A percentile compares a stretch with the other conserved stretches of the same genome.
These are phyloP conservation scores for Anisognathus igniventris DNA, from an alignment of 2,797 vertebrate species.

Conservation along the genomic window DNA sequence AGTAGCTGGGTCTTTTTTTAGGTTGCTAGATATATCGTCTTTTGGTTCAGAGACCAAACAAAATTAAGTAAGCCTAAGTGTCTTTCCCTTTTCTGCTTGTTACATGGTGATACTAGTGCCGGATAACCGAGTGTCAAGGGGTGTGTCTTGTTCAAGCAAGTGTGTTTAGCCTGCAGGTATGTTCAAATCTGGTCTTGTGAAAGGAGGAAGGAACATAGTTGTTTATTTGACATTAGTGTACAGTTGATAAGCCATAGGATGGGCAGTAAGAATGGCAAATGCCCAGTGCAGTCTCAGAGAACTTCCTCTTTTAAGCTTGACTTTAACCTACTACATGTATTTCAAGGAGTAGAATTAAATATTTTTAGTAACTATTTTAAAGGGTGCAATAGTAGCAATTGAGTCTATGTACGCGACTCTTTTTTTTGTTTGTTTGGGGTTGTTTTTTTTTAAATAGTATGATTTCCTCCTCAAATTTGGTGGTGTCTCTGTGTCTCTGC, in stretches of 20 bases:
- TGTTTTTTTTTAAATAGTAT: not conserved
- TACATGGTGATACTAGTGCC: not conserved
- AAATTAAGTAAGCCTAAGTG: not conserved
- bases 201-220: not conserved
- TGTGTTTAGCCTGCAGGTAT: not conserved
- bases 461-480: not conserved
- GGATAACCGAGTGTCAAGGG: not conserved
- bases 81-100: not conserved
- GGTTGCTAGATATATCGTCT: fast-evolving
- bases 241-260: not conserved
- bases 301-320: not conserved
- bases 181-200: not conserved
- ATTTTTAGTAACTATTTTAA: not conserved
- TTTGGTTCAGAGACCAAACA: not conserved
- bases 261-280: not conserved
- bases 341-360: not conserved
- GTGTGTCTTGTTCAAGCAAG: not conserved
- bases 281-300: not conserved
- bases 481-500: not conserved
- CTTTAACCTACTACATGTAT: not conserved
- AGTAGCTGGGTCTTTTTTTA: not conserved
- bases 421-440: not conserved
- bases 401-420: not conserved
- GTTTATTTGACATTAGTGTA: not conserved
- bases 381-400: not conserved